Evolutionary conservation across 2,113 vertebrate species (phyloP).

Genomic region (Xenopus laevis): DNA sequence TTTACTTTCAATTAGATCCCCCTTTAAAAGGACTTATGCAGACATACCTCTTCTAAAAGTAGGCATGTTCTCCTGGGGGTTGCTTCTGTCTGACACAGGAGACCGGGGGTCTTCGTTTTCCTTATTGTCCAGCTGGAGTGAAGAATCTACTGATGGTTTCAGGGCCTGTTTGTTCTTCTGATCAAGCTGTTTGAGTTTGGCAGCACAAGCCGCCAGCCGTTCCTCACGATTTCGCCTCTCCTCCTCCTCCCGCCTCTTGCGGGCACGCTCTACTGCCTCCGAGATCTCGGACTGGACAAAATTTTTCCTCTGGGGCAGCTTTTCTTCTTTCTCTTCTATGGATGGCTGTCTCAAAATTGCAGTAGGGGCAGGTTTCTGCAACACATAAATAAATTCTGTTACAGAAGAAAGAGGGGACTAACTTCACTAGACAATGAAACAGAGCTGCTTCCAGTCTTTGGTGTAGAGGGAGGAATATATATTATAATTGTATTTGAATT

Average conservation of each 20-base stretch:
- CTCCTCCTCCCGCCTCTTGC: conserved; percentile 86
- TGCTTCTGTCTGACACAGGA: conserved; percentile 64
- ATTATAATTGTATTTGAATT: too few species aligned
- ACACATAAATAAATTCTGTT: not conserved
- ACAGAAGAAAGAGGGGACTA: too few species aligned
- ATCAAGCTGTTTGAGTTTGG: conserved; percentile 93
- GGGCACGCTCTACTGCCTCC: conserved; percentile 88
- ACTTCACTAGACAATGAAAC: too few species aligned
- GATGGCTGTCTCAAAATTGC: conserved; percentile 67
- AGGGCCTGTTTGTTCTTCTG: conserved; percentile 83
- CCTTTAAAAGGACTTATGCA: too few species aligned
- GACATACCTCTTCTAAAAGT: conserved; percentile 72
- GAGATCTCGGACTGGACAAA: conserved; percentile 86
- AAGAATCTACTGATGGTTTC: conserved; percentile 63
- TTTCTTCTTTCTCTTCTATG: conserved; percentile 81
- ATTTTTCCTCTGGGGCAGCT: conserved; percentile 76
- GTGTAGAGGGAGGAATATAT: too few species aligned
- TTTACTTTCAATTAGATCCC: too few species aligned
- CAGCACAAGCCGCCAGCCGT: conserved; percentile 88
- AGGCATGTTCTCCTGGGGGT: conserved; percentile 69
- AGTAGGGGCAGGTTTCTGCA: conserved; percentile 63
- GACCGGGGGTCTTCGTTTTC: conserved; percentile 66
- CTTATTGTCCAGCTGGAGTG: conserved; percentile 65
- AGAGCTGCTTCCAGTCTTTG: too few species aligned
- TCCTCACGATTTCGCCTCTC: conserved; percentile 88